A percentile compares a stretch with the other conserved stretches of the same genome.
Evolutionary conservation across 2,797 vertebrate genomes (phyloP).

Genomic region (Chaenodraco wilsoni): DNA sequence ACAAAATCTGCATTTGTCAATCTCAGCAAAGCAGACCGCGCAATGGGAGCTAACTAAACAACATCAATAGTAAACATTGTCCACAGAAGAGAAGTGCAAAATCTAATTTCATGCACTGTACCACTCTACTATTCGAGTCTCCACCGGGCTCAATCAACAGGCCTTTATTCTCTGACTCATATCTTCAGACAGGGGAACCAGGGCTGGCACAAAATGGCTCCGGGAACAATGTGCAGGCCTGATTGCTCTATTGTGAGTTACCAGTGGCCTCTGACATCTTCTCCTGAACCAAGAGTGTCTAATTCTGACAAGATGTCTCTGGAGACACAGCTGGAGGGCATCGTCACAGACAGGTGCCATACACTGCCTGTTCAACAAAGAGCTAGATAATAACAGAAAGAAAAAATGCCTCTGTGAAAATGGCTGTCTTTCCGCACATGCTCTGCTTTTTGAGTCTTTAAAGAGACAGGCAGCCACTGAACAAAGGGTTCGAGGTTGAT

Average conservation of each 20-base stretch:
- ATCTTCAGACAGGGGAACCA: conserved; percentile 71
- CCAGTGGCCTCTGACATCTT: conserved; percentile 77
- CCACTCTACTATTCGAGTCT: conserved; percentile 49
- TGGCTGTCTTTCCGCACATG: conserved; percentile 51
- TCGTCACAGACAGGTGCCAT: conserved; percentile 70
- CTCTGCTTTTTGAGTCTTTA: conserved; percentile 45
- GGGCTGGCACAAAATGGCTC: conserved; percentile 73
- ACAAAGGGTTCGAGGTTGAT: conserved; percentile 63
- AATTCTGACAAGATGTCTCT: conserved; percentile 79
- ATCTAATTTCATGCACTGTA: conserved; percentile 52
- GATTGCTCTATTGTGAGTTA: conserved; percentile 82
- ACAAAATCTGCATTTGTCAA: conserved; percentile 65
- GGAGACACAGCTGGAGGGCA: conserved; percentile 74
- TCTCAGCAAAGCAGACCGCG: conserved; percentile 68
- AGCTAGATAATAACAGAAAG: conserved; percentile 47
- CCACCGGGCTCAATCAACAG: conserved; percentile 74
- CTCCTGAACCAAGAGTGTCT: conserved; percentile 70
- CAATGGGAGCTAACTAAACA: conserved; percentile 66
- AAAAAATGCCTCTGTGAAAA: conserved; percentile 51
- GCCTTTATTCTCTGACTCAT: conserved; percentile 75
- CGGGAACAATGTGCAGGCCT: conserved; percentile 73
- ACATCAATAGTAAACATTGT: conserved; percentile 72
- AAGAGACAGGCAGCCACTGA: conserved; percentile 43
- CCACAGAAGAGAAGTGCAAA: conserved; percentile 44
- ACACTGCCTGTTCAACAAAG: conserved; percentile 58